Percentiles rank a stretch among this genome's conserved stretches.
Conservation (phyloP, 2,888 invertebrate genomes). For the Myopa testacea region DNA sequence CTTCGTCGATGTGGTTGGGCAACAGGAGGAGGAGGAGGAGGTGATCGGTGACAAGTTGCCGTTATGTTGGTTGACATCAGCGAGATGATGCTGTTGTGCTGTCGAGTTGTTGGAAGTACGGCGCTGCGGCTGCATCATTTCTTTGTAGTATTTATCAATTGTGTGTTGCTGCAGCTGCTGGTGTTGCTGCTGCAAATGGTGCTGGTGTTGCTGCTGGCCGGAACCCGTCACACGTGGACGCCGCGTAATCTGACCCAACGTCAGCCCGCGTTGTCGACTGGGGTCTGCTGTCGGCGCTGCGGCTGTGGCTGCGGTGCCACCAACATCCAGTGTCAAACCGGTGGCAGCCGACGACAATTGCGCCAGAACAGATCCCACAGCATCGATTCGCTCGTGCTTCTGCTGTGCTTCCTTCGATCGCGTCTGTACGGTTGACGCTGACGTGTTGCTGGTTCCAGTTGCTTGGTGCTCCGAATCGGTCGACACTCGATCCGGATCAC, state of each 20-base stretch:
- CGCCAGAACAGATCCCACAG: constrained; percentile 63
- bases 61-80: constrained; percentile 36
- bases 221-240: constrained; percentile 48
- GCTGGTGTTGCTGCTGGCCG: constrained; percentile 31
- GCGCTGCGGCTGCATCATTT: constrained; percentile 40
- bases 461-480: constrained; percentile 68
- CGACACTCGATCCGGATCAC: constrained; percentile 69
- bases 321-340: constrained; percentile 51
- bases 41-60: constrained; percentile 43
- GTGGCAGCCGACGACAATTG: constrained; percentile 66
- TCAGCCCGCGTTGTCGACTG: constrained; percentile 40
- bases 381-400: constrained; percentile 34
- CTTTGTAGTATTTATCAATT: constrained; percentile 55
- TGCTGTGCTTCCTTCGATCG: constrained; percentile 12
- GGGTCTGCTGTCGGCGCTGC: constrained; percentile 44
- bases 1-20: constrained; percentile 21
- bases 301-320: constrained; percentile 51
- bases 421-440: constrained; percentile 46
- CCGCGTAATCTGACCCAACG: constrained; percentile 63
- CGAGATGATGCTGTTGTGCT: constrained; percentile 34
- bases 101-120: constrained; percentile 38
- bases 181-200: constrained; percentile 15
- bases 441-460: constrained; percentile 53
- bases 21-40: constrained; percentile 37
- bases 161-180: constrained; percentile 28